A percentile compares a stretch with the other conserved stretches of the same genome.
These are phyloP conservation scores for Sinocyclocheilus anshuiensis DNA, from an alignment of 2,113 vertebrate species.

Conservation along the genomic window DNA sequence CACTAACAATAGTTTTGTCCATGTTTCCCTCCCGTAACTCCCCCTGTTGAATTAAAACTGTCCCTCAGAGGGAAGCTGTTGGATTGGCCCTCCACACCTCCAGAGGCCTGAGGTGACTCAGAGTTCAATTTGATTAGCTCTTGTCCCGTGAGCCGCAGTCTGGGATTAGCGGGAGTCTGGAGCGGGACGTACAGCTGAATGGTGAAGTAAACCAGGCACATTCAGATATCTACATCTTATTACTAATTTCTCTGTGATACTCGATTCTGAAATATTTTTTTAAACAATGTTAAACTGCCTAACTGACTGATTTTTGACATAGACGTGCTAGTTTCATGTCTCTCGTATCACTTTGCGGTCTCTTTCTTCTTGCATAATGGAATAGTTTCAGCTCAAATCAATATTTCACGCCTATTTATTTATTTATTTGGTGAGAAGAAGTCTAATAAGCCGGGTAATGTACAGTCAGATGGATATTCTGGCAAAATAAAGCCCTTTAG, in stretches of 20 bases:
- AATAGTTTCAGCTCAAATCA: background rate
- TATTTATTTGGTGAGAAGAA: background rate
- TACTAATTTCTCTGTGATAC: background rate
- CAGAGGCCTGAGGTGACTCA: background rate
- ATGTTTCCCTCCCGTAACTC: background rate
- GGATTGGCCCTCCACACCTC: background rate
- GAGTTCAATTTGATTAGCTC: conserved; percentile 14
- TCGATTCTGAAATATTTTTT: background rate
- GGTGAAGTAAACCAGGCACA: background rate
- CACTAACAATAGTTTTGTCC: background rate
- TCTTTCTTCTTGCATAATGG: conserved; percentile 3
- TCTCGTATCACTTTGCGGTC: background rate
- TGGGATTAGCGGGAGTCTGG: background rate
- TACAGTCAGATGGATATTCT: background rate
- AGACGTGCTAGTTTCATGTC: background rate
- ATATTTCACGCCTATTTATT: background rate
- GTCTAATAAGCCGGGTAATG: background rate
- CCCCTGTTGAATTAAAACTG: background rate
- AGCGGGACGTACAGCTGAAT: background rate
- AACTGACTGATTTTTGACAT: background rate
- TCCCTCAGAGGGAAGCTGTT: background rate
- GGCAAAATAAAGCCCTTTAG: background rate
- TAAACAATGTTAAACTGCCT: background rate
- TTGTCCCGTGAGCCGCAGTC: background rate
- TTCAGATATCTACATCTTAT: background rate